Evolutionary conservation across 2,888 invertebrate genomes (phyloP), one percentile per base, ranked within the genome.

Genomic region (Chrysomela aeneicollis): DNA sequence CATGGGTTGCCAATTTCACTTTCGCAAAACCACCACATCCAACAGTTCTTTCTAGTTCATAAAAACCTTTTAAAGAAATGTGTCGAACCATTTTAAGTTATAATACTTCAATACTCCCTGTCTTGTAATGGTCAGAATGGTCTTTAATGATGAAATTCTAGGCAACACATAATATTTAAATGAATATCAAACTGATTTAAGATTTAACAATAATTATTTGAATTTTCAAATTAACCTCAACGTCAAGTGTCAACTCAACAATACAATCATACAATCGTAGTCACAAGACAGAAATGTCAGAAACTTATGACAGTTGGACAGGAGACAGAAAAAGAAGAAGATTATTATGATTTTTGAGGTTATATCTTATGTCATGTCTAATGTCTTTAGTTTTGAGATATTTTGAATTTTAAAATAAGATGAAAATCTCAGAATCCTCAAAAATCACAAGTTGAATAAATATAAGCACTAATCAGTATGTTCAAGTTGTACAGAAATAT

Each of bases 11-110:
- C 58, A 92, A 83, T 78, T 92, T 91, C 9, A 93, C 93, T 85
- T 92, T 93, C 4, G 91, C 92, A 81, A 93, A 93, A 54, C 93
- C 93, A 66, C 92, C 92, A 81, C 86, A 85, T 22, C 91, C 91
- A 75, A 91, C 89, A 0, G 90, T 91, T 78, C 89, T 89, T 70
- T 89, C 87, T 37, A 90, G 78, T 69, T 89, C 87, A 74, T 91
- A 91, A 37, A 87, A 83, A 30, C 89, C 89, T 71, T 87, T 88
- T 61, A 91, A 82, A 19, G 81, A 85, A 60, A 77, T 75, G 76
- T 86, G 84, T 69, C 84, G 82, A 47, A 84, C 85, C 86, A 87
- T 86, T 77, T 18, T 18, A 42, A 53, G 2, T 17, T 52, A 63
- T 22, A 10, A 35, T 35, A 35, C 2, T 12, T 4, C 18, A 12